Percentiles rank a stretch among this genome's conserved stretches.
These are phyloP conservation scores for Vandiemenella viatica DNA, from an alignment of 2,888 invertebrate species.

Conservation along the genomic window DNA sequence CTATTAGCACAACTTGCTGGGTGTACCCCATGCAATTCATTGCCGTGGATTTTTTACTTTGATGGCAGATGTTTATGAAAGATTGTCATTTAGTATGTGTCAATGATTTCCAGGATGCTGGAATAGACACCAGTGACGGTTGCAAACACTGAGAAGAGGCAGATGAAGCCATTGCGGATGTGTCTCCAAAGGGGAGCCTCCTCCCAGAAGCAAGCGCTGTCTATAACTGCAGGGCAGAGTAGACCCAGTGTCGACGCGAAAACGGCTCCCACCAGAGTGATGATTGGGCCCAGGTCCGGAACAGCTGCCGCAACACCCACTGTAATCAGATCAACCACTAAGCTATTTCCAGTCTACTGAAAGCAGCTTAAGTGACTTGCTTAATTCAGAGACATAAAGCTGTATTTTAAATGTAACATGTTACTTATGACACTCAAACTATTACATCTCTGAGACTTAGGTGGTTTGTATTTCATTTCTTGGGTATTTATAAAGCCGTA, in stretches of 20 bases:
- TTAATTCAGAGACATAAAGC: too few species aligned
- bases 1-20: too few species aligned
- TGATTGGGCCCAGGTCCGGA: constrained; percentile 15
- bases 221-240: constrained; percentile 14
- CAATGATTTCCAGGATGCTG: not conserved
- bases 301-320: constrained; percentile 14
- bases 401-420: too few species aligned
- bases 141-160: not conserved
- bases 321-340: constrained; percentile 6
- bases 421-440: too few species aligned
- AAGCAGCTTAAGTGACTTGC: too few species aligned
- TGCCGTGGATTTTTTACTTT: too few species aligned
- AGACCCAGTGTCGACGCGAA: constrained; percentile 16
- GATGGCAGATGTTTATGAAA: too few species aligned
- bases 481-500: too few species aligned
- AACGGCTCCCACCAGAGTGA: constrained; percentile 15
- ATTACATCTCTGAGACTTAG: too few species aligned
- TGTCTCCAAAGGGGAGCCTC: not conserved
- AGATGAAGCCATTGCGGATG: not conserved
- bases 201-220: constrained; percentile 11
- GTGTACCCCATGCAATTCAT: too few species aligned
- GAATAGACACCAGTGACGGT: not conserved
- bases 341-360: too few species aligned
- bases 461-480: too few species aligned
- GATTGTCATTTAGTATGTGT: not conserved